A percentile compares a stretch with the other conserved stretches of the same genome.
phyloP scores from a whole-genome alignment of 1,140 invertebrate genomes.

The Chlorops oryzae region DNA sequence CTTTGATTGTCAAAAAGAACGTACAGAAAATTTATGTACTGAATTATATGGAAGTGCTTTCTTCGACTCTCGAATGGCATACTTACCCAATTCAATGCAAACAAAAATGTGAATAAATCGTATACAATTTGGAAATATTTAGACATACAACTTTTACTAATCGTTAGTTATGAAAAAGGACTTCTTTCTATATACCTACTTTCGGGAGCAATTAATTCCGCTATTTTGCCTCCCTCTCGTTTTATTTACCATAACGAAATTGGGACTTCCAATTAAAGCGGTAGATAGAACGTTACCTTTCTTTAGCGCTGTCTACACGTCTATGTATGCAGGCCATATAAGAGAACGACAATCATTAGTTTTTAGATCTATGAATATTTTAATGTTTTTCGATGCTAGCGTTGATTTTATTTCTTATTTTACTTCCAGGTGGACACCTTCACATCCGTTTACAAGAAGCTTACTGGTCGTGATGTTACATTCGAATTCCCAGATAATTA shows the following conservation, averaged over 20 bases:
- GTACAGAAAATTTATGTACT: slow-evolving; percentile 17
- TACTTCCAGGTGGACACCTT: slow-evolving; percentile 90
- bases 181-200: too few species aligned
- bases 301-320: not conserved
- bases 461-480: slow-evolving; percentile 96
- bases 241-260: not conserved
- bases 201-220: slow-evolving; percentile 12
- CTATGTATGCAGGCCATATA: not conserved
- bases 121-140: too few species aligned
- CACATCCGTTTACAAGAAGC: slow-evolving; percentile 95
- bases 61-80: too few species aligned
- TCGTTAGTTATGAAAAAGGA: too few species aligned
- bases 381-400: not conserved
- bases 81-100: too few species aligned
- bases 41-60: slow-evolving; percentile 19
- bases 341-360: not conserved
- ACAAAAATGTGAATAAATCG: too few species aligned
- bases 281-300: not conserved
- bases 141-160: too few species aligned
- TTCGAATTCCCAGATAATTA: slow-evolving; percentile 99
- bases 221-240: slow-evolving; percentile 40
- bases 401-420: slow-evolving; percentile 22
- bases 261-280: not conserved
- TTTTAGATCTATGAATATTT: not conserved
- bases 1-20: slow-evolving; percentile 19